A percentile compares a stretch with the other conserved stretches of the same genome.
Evolutionary conservation across 2,888 invertebrate species (phyloP).

Genomic region (Maniola hyperantus): DNA sequence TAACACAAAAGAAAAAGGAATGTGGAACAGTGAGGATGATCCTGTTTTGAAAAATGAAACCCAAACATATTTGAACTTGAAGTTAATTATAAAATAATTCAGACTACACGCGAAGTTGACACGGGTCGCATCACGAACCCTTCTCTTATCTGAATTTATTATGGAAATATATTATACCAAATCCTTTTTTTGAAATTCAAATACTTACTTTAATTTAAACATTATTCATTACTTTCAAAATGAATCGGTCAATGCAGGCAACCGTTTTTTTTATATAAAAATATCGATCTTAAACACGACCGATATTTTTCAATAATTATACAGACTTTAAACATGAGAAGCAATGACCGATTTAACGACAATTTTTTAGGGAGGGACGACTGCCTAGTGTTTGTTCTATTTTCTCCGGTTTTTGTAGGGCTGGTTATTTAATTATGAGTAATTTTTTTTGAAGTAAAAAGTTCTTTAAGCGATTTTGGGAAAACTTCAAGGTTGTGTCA

Average conservation of each 20-base stretch:
- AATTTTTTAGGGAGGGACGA: no score
- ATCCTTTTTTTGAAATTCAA: not conserved
- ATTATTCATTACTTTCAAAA: not conserved
- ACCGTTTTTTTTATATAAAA: no score
- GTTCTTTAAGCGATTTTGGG: no score
- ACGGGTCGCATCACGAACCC: slow-evolving; percentile 3
- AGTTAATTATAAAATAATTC: slow-evolving; percentile 10
- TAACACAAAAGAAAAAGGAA: not conserved
- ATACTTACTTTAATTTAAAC: not conserved
- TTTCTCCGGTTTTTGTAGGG: no score
- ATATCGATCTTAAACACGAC: no score
- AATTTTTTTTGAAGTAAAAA: no score
- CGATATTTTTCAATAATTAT: no score
- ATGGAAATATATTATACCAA: slow-evolving; percentile 3
- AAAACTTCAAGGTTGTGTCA: no score
- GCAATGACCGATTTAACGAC: no score
- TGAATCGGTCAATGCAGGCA: not conserved
- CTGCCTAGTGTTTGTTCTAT: no score
- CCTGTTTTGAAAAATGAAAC: slow-evolving; percentile 5
- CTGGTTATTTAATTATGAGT: no score
- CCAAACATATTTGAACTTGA: slow-evolving; percentile 9
- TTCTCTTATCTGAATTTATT: slow-evolving; percentile 23
- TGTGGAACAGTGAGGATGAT: slow-evolving; percentile 1
- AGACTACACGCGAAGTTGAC: slow-evolving; percentile 7
- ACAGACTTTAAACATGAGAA: no score